Evolutionary conservation across 2,797 vertebrate species (phyloP).

Genomic region (Acanthurus tractus): DNA sequence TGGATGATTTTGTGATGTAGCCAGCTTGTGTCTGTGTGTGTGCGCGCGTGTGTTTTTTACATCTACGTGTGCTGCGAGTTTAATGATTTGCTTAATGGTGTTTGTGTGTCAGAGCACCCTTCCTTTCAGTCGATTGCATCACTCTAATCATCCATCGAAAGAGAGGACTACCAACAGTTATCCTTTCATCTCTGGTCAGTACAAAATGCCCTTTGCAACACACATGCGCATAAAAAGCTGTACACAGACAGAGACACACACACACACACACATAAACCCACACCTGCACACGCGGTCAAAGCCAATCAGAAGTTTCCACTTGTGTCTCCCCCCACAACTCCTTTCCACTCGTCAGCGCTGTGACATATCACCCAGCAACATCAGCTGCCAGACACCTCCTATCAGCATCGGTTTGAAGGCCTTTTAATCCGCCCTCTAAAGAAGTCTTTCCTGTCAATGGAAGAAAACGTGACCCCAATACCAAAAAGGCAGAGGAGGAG

Average conservation of each 20-base stretch:
- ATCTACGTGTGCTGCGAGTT: constrained; percentile 26
- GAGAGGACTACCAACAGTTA: constrained; percentile 58
- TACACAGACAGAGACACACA: constrained; percentile 15
- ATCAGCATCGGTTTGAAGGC: constrained; percentile 75
- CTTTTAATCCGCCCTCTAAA: constrained; percentile 79
- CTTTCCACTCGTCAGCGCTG: constrained; percentile 46
- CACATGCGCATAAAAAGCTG: constrained; percentile 15
- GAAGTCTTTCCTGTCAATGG: constrained; percentile 78
- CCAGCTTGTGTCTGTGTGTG: constrained; percentile 2
- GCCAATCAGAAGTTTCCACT: constrained; percentile 66
- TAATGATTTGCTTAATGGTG: constrained; percentile 42
- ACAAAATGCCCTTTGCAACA: constrained; percentile 61
- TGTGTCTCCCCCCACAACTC: constrained; percentile 31
- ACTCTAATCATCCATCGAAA: constrained; percentile 67
- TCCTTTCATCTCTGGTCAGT: constrained; percentile 78
- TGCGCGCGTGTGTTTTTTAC: constrained; percentile 2
- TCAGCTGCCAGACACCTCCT: constrained; percentile 77
- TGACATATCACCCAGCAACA: constrained; percentile 73
- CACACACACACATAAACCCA: constrained; percentile 30
- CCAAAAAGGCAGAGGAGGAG: constrained; percentile 55
- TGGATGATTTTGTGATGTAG: constrained; percentile 37
- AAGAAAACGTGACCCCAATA: constrained; percentile 79
- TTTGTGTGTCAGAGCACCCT: constrained; percentile 42
- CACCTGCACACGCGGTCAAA: constrained; percentile 54
- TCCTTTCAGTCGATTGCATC: constrained; percentile 80